Evolutionary conservation across 2,888 invertebrate species (phyloP), one percentile per base, ranked within the genome.

Genomic region (Heliconius cydno): DNA sequence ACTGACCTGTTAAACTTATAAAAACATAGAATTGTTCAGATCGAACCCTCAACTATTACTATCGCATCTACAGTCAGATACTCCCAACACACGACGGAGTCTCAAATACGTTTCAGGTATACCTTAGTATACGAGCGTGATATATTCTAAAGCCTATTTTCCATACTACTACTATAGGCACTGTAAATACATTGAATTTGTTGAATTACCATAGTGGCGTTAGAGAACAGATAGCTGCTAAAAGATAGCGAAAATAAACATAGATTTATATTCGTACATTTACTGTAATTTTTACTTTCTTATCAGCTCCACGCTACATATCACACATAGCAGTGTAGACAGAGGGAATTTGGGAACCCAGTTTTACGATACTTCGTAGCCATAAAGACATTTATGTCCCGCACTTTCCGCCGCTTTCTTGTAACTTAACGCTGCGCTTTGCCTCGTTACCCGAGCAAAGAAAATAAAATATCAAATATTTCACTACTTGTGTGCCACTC

Each of bases 161-260:
- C 34, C 34, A 68, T 68, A 68, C n/a, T n/a, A n/a, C n/a, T 68
- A 9, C 67, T 38, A 67, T 67, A 65, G 28, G 13, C 28, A 68
- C 67, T 68, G 38, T 68, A 34, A 38, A 68, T 68, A 68, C 38
- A 68, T 68, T 38, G 38, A 38, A 68, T 68, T 68, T 68, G 67
- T 22, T 34, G 34, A 68, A 68, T 68, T 38, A 68, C 38, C 67
- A 68, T 38, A 68, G 67, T 68, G 4, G 19, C 4, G 22, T n/a
- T 68, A 38, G 34, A n/a, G n/a, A 68, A 34, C 67, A 68, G 67
- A 34, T 34, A 52, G 52, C 52, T 52, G 52, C 52, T 52, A 9
- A 52, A 22, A 52, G 52, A 52, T 52, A 52, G 22, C 3, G 52
- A 52, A 52, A 52, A 52, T 22, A 52, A 52, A 52, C 52, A 52